Percentiles rank a stretch among this genome's conserved stretches.
Conservation (phyloP, 2,797 vertebrate species). For the Artibeus jamaicensis region DNA sequence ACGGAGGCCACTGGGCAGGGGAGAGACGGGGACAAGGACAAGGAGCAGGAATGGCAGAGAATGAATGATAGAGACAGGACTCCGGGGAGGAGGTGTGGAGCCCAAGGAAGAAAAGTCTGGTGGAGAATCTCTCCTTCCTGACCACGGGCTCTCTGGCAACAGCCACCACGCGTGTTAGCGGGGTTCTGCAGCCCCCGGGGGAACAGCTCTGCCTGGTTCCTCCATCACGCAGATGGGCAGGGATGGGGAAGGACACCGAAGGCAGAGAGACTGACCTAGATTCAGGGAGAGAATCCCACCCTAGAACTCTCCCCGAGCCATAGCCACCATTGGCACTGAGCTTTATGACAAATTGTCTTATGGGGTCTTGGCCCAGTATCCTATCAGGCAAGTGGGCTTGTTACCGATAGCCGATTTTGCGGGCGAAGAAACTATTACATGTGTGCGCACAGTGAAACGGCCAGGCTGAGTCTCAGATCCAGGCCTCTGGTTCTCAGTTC, state of each 20-base stretch:
- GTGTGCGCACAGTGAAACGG: background rate
- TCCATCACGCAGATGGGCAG: background rate
- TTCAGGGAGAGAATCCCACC: conserved; percentile 36
- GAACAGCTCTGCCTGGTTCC: background rate
- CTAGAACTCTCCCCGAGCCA: background rate
- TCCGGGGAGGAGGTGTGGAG: conserved; percentile 14
- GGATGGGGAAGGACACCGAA: conserved; percentile 25
- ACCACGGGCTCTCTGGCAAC: background rate
- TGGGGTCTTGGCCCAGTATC: background rate
- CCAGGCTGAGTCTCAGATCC: background rate
- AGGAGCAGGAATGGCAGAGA: background rate
- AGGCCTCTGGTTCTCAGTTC: background rate
- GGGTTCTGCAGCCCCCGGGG: background rate
- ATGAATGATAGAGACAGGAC: conserved; percentile 36
- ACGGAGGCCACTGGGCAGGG: conserved; percentile 74
- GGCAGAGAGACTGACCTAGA: conserved; percentile 64
- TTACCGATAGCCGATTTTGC: background rate
- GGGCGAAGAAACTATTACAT: background rate
- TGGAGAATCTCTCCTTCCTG: background rate
- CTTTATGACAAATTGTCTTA: background rate
- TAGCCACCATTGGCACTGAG: background rate
- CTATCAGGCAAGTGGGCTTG: background rate
- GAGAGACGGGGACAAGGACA: conserved; percentile 70
- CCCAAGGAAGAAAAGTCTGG: background rate
- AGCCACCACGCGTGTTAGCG: background rate